Evolutionary conservation across 1,140 invertebrate species (phyloP).

Genomic region (Medauroidea extradentata): DNA sequence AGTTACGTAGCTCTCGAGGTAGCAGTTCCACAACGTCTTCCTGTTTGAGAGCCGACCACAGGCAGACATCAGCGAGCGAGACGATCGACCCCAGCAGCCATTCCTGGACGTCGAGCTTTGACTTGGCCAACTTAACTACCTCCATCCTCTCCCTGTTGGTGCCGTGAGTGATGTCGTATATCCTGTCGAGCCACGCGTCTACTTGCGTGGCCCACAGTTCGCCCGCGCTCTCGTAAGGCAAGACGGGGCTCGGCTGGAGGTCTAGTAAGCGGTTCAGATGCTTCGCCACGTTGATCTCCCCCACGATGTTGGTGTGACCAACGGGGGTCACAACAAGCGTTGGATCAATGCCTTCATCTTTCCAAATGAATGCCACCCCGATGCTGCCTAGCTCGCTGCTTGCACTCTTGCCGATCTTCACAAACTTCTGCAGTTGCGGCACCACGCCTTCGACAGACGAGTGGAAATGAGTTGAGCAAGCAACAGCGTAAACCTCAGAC

Average conservation of each 20-base stretch:
- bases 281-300: conserved; percentile 49
- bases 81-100: conserved; percentile 2
- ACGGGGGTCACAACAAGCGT: conserved; percentile 38
- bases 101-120: background rate
- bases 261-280: conserved; percentile 50
- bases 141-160: background rate
- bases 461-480: conserved; percentile 42
- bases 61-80: conserved; percentile 12
- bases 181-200: conserved; percentile 49
- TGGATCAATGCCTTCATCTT: conserved; percentile 42
- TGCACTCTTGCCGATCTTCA: background rate
- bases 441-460: conserved; percentile 37
- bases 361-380: conserved; percentile 48
- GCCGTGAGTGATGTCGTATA: conserved; percentile 29
- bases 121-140: background rate
- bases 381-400: conserved; percentile 20
- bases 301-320: conserved; percentile 39
- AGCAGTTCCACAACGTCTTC: background rate
- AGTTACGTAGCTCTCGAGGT: too few relatives aligned
- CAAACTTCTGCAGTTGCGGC: conserved; percentile 21
- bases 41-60: conserved; percentile 8
- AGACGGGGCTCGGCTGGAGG: conserved; percentile 27
- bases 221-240: conserved; percentile 44
- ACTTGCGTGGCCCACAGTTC: conserved; percentile 41
- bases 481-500: conserved; percentile 28